Evolutionary conservation across 2,888 invertebrate species (phyloP), one percentile per base, ranked within the genome.

Genomic region (Apantesis nais): DNA sequence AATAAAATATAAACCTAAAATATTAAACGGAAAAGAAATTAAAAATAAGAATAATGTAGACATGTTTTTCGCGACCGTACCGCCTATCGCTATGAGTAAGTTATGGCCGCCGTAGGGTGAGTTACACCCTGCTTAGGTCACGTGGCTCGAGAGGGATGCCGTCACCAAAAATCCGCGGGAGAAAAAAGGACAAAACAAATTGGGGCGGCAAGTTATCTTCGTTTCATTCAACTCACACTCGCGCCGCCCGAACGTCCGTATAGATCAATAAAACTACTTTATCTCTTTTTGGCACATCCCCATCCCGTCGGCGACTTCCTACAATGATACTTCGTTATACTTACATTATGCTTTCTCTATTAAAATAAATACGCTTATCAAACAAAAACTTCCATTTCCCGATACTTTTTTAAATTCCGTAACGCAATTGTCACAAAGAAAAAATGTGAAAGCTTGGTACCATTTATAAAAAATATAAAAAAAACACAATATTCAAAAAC

Each of bases 251-350:
- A 93, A 94, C 92, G 94, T 95, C 94, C 94, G 94, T 94, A 93
- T 95, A 95, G 95, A 95, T 95, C 95, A 95, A 95, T 95, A 95
- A 95, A 95, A 95, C 95, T 95, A 95, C 95, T 95, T 95, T 95
- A 95, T 95, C 95, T 95, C 95, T 95, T 95, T 95, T 95, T 95
- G 95, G 95, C 95, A 95, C 95, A 94, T 95, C 93, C 95, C 93
- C 92, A 92, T 93, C 91, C 92, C 92, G 92, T 90, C 90, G 90
- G 86, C 89, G 90, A 92, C 92, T 94, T 94, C 93, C 93, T 92
- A 90, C 91, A 93, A 93, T 87, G 91, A 92, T 90, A 91, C 92
- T 87, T 85, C 84, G 83, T 82, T 78, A 81, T 78, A 78, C 79
- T 82, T 87, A 84, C 85, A 87, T 85, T 88, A 87, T 87, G 89